Percentiles rank a stretch among this genome's conserved stretches.
Conservation (phyloP, 2,888 invertebrate species). For the Lepidochrysops patricia region DNA sequence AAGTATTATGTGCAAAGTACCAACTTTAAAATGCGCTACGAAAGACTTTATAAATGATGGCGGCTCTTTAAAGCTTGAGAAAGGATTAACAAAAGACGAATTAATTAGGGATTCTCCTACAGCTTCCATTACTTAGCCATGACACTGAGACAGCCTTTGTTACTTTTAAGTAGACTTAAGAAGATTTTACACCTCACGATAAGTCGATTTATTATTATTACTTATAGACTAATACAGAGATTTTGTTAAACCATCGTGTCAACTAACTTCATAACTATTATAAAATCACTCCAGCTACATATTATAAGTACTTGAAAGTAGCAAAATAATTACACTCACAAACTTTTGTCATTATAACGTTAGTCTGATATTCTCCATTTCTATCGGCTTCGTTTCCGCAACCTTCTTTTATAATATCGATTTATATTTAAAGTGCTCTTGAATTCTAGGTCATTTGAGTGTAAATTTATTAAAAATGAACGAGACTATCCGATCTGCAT, state of each 20-base stretch:
- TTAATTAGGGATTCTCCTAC: slow-evolving; percentile 9
- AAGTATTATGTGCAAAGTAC: background rate
- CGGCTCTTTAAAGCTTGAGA: background rate
- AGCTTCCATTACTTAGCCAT: slow-evolving; percentile 5
- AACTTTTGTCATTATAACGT: too few relatives aligned
- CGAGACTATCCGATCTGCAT: background rate
- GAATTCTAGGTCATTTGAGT: background rate
- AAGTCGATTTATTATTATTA: background rate
- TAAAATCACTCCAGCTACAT: too few relatives aligned
- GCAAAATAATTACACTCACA: too few relatives aligned
- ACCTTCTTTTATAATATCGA: background rate
- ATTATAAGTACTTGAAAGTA: too few relatives aligned
- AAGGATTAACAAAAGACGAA: background rate
- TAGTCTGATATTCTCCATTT: background rate
- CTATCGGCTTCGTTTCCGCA: background rate
- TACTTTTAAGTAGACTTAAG: background rate
- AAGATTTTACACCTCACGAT: background rate
- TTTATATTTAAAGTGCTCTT: background rate
- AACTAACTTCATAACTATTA: too few relatives aligned
- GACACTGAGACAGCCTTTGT: background rate
- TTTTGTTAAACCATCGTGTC: too few relatives aligned
- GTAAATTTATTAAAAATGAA: background rate
- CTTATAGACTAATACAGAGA: too few relatives aligned
- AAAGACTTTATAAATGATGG: background rate
- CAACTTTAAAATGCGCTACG: background rate